phyloP scores from a whole-genome alignment of 92 coral and sea anemone species.

The Epizoanthus illoricatus region DNA sequence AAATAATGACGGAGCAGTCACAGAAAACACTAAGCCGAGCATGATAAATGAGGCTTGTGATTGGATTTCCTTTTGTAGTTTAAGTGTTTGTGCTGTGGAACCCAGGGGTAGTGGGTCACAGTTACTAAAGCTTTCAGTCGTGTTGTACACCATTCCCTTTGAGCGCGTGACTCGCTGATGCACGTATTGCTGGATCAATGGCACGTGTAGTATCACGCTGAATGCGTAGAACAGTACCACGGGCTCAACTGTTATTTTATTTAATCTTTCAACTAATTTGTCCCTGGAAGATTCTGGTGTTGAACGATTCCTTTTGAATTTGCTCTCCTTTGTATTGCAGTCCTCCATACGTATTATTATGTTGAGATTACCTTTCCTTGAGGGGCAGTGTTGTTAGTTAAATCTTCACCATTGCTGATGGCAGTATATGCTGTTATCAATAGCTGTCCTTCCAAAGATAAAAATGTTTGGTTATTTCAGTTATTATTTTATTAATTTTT shows the following conservation, averaged over 20 bases:
- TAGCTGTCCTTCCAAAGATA: no score
- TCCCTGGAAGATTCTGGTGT: neutral
- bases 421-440: no score
- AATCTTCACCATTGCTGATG: neutral
- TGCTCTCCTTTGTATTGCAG: neutral
- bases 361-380: neutral
- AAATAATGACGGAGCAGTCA: constrained; percentile 90
- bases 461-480: no score
- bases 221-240: constrained; percentile 95
- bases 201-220: constrained; percentile 91
- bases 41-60: constrained; percentile 90
- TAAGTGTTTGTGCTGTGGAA: constrained; percentile 48
- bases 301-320: neutral
- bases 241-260: constrained; percentile 89
- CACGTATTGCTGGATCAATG: constrained; percentile 92
- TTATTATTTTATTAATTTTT: no score
- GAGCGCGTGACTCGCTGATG: constrained; percentile 74
- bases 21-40: constrained; percentile 81
- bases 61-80: constrained; percentile 80
- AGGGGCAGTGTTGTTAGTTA: neutral
- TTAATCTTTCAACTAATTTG: neutral
- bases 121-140: constrained; percentile 76
- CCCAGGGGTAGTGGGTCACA: constrained; percentile 67
- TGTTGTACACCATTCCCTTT: constrained; percentile 82
- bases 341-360: constrained; percentile 1